A percentile compares a stretch with the other conserved stretches of the same genome.
Conservation (phyloP, 2,888 invertebrate species). For the Hyposoter dolosus region DNA sequence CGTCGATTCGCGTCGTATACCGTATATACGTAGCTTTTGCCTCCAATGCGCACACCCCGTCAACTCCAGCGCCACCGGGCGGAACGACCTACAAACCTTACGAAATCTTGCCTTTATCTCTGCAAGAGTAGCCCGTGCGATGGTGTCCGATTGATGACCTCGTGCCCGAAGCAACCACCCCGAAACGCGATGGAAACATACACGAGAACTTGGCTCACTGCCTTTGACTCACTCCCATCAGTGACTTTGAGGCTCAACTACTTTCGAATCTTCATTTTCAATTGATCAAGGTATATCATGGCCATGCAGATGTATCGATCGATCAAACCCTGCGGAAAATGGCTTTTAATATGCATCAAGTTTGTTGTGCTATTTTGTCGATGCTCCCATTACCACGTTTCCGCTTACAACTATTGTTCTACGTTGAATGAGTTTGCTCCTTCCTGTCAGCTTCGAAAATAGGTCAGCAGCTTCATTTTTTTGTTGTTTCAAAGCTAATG, state of each 20-base stretch:
- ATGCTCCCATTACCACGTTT: not conserved
- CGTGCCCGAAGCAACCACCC: slow-evolving; percentile 21
- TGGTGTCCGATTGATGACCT: slow-evolving; percentile 11
- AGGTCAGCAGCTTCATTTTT: not conserved
- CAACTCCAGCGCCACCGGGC: slow-evolving; percentile 66
- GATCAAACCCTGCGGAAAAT: not conserved
- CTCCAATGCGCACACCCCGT: slow-evolving; percentile 58
- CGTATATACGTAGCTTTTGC: slow-evolving; percentile 18
- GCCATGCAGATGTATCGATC: slow-evolving; percentile 7
- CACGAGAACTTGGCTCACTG: not conserved
- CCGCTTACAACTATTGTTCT: not conserved
- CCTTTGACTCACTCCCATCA: not conserved
- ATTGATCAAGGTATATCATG: not conserved
- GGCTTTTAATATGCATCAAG: not conserved
- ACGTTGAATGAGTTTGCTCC: not conserved
- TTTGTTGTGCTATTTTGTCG: not conserved
- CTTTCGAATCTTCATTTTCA: not conserved
- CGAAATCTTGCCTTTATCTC: slow-evolving; percentile 50
- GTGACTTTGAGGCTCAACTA: not conserved
- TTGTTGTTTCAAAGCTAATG: not conserved
- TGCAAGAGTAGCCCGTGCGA: not conserved
- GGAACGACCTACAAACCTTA: slow-evolving; percentile 61
- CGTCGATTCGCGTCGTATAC: slow-evolving; percentile 27
- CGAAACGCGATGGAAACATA: slow-evolving; percentile 20
- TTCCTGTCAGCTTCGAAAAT: not conserved